A percentile compares a stretch with the other conserved stretches of the same genome.
phyloP scores from a whole-genome alignment of 2,888 invertebrate genomes.

The Terebella lapidaria region DNA sequence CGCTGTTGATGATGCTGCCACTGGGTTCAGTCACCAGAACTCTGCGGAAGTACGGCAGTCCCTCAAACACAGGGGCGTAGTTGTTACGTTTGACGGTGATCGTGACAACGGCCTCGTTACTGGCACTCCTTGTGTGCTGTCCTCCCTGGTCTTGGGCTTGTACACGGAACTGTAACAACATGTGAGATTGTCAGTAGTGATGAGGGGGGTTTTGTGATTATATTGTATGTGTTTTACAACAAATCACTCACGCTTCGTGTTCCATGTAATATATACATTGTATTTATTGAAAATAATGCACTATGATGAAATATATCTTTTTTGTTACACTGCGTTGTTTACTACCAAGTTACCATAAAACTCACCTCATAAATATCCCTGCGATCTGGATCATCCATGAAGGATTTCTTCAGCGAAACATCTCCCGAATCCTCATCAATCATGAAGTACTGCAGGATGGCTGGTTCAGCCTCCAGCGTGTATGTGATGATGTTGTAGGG shows the following conservation, averaged over 20 bases:
- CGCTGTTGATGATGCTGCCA: slow-evolving; percentile 10
- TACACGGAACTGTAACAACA: slow-evolving; percentile 17
- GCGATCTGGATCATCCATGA: slow-evolving; percentile 20
- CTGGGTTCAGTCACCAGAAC: slow-evolving; percentile 16
- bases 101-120: slow-evolving; percentile 24
- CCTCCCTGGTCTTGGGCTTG: slow-evolving; percentile 20
- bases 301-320: neutral
- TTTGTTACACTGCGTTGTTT: neutral
- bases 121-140: slow-evolving; percentile 18
- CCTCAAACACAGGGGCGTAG: slow-evolving; percentile 19
- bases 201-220: too few species aligned
- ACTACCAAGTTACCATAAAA: neutral
- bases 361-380: slow-evolving; percentile 15
- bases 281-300: too few species aligned
- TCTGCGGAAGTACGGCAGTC: slow-evolving; percentile 16
- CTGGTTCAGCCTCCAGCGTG: slow-evolving; percentile 12
- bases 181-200: too few species aligned
- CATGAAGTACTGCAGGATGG: slow-evolving; percentile 28
- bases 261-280: too few species aligned
- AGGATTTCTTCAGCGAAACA: slow-evolving; percentile 26
- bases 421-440: slow-evolving; percentile 28
- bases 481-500: slow-evolving; percentile 24
- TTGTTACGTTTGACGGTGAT: slow-evolving; percentile 24
- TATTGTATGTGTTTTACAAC: too few species aligned
- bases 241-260: too few species aligned